These are phyloP conservation scores for Clivina fossor DNA, from an alignment of 2,888 invertebrate genomes.

Conservation along the genomic window DNA sequence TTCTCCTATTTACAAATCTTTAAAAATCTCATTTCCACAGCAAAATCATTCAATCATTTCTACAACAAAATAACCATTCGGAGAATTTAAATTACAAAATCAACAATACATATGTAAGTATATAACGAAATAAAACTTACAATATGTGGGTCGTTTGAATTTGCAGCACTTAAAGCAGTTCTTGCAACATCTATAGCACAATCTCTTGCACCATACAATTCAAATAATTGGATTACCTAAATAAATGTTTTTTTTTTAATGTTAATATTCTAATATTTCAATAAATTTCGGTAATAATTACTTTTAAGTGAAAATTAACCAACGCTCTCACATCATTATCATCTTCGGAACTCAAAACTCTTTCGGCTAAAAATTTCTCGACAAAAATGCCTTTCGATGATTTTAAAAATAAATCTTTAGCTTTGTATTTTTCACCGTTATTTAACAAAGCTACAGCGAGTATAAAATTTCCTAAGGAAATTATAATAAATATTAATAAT, in stretches of 20 bases:
- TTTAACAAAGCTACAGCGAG: constrained; percentile 71
- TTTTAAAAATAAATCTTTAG: constrained; percentile 74
- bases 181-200: constrained; percentile 79
- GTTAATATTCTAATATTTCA: too few relatives aligned
- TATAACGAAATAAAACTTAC: too few relatives aligned
- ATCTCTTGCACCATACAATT: constrained; percentile 79
- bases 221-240: constrained; percentile 84
- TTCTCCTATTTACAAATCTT: too few relatives aligned
- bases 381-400: constrained; percentile 74
- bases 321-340: constrained; percentile 58
- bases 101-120: too few relatives aligned
- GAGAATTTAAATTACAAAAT: too few relatives aligned
- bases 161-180: constrained; percentile 69
- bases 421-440: constrained; percentile 75
- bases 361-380: constrained; percentile 71
- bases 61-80: too few relatives aligned
- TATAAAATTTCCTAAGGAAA: constrained; percentile 68
- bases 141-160: constrained; percentile 73
- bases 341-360: constrained; percentile 56
- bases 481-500: constrained; percentile 26
- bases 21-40: too few relatives aligned
- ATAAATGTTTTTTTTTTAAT: too few relatives aligned
- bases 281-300: too few relatives aligned
- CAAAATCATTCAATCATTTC: too few relatives aligned
- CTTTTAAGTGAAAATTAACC: constrained; percentile 73